Percentiles rank a stretch among this genome's conserved stretches.
These are phyloP conservation scores for Charaxes varanes DNA, from an alignment of 1,140 invertebrate genomes.

Conservation along the genomic window DNA sequence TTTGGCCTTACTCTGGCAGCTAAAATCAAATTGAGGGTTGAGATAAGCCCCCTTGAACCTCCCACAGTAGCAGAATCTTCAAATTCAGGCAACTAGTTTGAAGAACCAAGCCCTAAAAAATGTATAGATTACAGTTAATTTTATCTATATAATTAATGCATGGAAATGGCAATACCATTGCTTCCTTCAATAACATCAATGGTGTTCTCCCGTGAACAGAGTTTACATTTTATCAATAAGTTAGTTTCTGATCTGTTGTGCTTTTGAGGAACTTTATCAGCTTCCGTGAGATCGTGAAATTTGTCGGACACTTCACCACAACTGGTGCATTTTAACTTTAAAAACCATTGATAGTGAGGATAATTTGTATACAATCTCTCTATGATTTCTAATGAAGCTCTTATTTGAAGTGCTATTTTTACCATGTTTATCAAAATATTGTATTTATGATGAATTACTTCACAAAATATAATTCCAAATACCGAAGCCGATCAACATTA, in stretches of 20 bases:
- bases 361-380: conserved; percentile 79
- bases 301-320: conserved; percentile 88
- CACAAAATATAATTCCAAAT: too few species aligned
- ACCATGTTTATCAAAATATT: too few species aligned
- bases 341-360: conserved; percentile 79
- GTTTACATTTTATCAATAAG: conserved; percentile 91
- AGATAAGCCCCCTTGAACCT: too few species aligned
- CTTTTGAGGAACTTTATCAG: conserved; percentile 79
- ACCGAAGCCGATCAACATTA: too few species aligned
- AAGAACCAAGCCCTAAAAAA: too few species aligned
- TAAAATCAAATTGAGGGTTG: too few species aligned
- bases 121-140: too few species aligned
- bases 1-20: too few species aligned
- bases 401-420: conserved; percentile 81
- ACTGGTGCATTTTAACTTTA: conserved; percentile 85
- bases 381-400: conserved; percentile 79
- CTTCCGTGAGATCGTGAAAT: conserved; percentile 85
- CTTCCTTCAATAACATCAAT: conserved; percentile 83
- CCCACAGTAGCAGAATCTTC: too few species aligned
- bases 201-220: conserved; percentile 89
- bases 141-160: neutral
- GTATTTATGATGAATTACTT: too few species aligned
- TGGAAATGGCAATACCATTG: conserved; percentile 78
- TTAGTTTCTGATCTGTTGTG: conserved; percentile 84
- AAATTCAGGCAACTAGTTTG: too few species aligned